phyloP scores from a whole-genome alignment of 2,888 invertebrate species.

The Xanthia togata region DNA sequence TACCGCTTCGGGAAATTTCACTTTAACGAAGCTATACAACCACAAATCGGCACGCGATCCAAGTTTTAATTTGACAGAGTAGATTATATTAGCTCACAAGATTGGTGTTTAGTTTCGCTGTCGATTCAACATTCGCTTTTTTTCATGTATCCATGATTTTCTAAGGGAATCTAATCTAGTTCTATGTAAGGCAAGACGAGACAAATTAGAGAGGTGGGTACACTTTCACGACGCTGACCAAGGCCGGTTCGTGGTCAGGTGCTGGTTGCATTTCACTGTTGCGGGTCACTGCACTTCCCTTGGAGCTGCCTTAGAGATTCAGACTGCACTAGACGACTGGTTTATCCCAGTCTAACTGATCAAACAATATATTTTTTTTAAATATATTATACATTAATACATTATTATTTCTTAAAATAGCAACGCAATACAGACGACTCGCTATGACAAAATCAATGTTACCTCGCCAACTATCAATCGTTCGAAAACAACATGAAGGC shows the following conservation, averaged over 20 bases:
- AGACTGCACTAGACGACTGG: constrained; percentile 25
- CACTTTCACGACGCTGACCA: constrained; percentile 80
- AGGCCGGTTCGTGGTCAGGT: constrained; percentile 77
- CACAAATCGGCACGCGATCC: constrained; percentile 72
- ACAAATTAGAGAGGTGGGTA: constrained; percentile 83
- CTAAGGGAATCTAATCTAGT: constrained; percentile 63
- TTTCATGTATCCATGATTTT: constrained; percentile 54
- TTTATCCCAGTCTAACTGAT: constrained; percentile 14
- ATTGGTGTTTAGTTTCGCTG: constrained; percentile 54
- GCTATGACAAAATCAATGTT: constrained; percentile 37
- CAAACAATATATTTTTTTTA: background rate
- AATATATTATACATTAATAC: constrained; percentile 6
- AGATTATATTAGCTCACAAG: constrained; percentile 49
- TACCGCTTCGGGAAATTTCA: constrained; percentile 72
- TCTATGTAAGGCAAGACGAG: constrained; percentile 73
- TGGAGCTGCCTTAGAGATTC: constrained; percentile 42
- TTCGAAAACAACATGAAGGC: constrained; percentile 62
- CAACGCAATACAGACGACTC: constrained; percentile 20
- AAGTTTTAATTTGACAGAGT: constrained; percentile 50
- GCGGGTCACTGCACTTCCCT: constrained; percentile 82
- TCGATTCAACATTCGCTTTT: constrained; percentile 47
- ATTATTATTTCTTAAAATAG: constrained; percentile 15
- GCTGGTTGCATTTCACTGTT: constrained; percentile 83
- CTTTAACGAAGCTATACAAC: constrained; percentile 70
- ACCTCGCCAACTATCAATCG: constrained; percentile 44